These are phyloP conservation scores for Carabus problematicus DNA, from an alignment of 2,888 invertebrate genomes.

Conservation along the genomic window DNA sequence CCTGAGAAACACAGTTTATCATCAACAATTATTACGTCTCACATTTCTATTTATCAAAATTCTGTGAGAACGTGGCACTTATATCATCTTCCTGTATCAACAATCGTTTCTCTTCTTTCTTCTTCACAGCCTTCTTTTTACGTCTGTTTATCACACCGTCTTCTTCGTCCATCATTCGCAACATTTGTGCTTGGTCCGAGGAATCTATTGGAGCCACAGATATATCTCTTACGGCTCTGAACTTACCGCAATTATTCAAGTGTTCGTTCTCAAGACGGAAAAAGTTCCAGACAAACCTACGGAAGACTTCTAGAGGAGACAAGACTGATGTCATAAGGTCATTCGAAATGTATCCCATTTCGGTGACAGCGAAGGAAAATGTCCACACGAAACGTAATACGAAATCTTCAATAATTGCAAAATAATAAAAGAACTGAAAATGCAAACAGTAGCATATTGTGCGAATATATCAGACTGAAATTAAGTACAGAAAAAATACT, in stretches of 20 bases:
- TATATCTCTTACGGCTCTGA: conserved; percentile 87
- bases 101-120: conserved; percentile 60
- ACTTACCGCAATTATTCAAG: conserved; percentile 87
- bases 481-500: conserved; percentile 48
- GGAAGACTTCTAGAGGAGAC: conserved; percentile 73
- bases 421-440: conserved; percentile 65
- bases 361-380: conserved; percentile 72
- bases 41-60: conserved; percentile 24
- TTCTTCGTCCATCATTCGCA: conserved; percentile 79
- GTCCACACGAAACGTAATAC: conserved; percentile 82
- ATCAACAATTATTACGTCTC: conserved; percentile 1
- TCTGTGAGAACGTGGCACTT: conserved; percentile 44
- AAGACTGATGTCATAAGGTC: conserved; percentile 73
- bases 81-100: conserved; percentile 58
- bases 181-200: conserved; percentile 73
- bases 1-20: conserved; percentile 21
- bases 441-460: background rate
- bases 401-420: conserved; percentile 82
- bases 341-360: conserved; percentile 67
- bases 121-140: conserved; percentile 51
- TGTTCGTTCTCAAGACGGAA: conserved; percentile 91
- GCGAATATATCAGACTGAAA: background rate
- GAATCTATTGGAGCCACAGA: conserved; percentile 79
- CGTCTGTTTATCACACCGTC: conserved; percentile 70
- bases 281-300: conserved; percentile 84